Base-by-base conservation (phyloP, 2,113 vertebrate species). In the Mesocricetus auratus region DNA sequence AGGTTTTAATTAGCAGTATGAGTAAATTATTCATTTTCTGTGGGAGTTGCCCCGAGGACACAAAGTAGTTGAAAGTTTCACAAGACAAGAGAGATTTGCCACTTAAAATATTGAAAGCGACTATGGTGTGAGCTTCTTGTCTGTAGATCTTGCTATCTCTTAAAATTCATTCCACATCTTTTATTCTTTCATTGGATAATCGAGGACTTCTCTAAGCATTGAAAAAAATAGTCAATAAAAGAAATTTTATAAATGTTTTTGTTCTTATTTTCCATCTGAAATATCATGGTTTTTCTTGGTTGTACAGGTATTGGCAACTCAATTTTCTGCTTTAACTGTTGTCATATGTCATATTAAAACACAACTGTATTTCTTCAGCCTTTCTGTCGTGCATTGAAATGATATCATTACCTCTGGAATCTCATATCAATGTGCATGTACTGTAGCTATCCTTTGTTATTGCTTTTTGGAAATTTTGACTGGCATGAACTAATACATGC, bases 11-110 rank as follows among this genome's bases (percentile, higher is more conserved):
- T 95, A 97, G 85, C 90, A 94, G 95, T 86, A 85, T 85, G 58
- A 86, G 66, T 97, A 90, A 97, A 97, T 95, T 96, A 97, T 96
- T 97, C 64, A 97, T 95, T 95, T 42, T 95, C 95, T 90, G 47
- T 92, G 45, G 74, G 62, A 96, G 60, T 91, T 96, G 17, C 79
- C 92, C 60, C 58, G 45, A 96, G 75, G 87, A 96, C 26, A 91
- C 11, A 96, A 96, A 83, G 33, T 87, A 96, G 45, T 93, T 97
- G 75, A 94, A 96, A 83, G 31, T 96, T 97, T 96, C 58, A 83
- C 45, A 96, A 94, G 74, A 86, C 33, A 94, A 95, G 42, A 88
- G 26, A 90, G 45, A 90, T 78, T 93, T 93, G 31, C 73, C 60
- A 36, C 22, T 94, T 96, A 95, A 95, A 96, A 88, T 94, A 88